Base-by-base conservation (phyloP, 2,113 vertebrate species). In the Pan paniscus region DNA sequence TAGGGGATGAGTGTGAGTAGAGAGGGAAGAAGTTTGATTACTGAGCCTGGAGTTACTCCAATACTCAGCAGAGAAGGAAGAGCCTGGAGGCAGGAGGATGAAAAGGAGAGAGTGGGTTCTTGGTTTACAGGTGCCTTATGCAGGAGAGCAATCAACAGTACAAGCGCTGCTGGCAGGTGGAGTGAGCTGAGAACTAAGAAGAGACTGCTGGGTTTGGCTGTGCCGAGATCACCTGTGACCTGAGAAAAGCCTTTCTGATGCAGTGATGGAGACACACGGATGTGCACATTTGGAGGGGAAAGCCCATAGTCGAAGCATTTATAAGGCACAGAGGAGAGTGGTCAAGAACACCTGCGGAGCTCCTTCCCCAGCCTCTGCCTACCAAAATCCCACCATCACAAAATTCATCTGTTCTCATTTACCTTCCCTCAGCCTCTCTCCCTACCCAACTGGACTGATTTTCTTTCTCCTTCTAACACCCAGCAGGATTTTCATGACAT, bases 171-270 rank as follows among this genome's bases (percentile, higher is more conserved):
- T 48, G 57, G 57, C 40, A 89, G 17, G 13, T 61, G 35, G 55
- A 4, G 25, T 3, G 2, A 87, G 20, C 14, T 6, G 8, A 48
- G 55, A 72, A 40, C 18, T 14, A 46, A 59, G 35, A 30, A 70
- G 38, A 88, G 22, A 27, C 11, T 1, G 2, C 13, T n/a, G n/a
- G 35, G 14, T 40, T 23, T 72, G 50, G 2, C 67, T 90, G 27
- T 17, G 13, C 52, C 7, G 5, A 43, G 20, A 48, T 80, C 59
- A 80, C 14, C 6, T 35, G 48, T 14, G 11, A 70, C 5, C 22
- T 73, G 16, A 9, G 0, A 0, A 57, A 10, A 78, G 3, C 16
- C 50, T 30, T 89, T 30, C 27, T 52, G 10, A 25, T 8, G 35
- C 35, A 50, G 79, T 23, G 46, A 7, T 6, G 6, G n/a, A 78